A percentile compares a stretch with the other conserved stretches of the same genome.
These are phyloP conservation scores for Serranus cabrilla DNA, from an alignment of 2,797 vertebrate species.

Conservation along the genomic window DNA sequence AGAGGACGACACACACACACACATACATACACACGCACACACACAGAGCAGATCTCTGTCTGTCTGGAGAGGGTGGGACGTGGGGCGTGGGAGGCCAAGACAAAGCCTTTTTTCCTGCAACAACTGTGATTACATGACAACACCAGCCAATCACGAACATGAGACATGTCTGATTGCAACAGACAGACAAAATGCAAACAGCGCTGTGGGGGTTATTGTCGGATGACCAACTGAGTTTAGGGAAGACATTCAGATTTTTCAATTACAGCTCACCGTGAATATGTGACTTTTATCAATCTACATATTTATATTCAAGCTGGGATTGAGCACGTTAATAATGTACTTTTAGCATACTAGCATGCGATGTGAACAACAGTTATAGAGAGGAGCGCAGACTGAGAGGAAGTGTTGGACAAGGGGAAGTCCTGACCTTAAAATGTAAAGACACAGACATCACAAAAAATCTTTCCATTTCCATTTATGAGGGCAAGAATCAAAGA, in stretches of 20 bases:
- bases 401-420: no score
- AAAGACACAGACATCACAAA: no score
- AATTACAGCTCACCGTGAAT: background rate
- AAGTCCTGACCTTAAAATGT: no score
- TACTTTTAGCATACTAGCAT: no score
- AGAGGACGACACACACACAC: constrained; percentile 33
- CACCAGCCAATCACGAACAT: constrained; percentile 33
- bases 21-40: constrained; percentile 13
- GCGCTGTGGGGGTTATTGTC: background rate
- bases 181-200: constrained; percentile 14
- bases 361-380: no score
- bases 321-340: no score
- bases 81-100: constrained; percentile 40
- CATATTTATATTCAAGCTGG: background rate
- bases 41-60: constrained; percentile 48
- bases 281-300: background rate
- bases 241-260: background rate
- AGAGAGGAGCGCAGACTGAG: no score
- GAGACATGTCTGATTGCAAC: constrained; percentile 28
- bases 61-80: constrained; percentile 50
- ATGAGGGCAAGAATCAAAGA: no score
- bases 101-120: constrained; percentile 53
- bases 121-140: constrained; percentile 52
- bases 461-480: no score
- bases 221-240: background rate